These are phyloP conservation scores for Podotricha telesiphe DNA, from an alignment of 2,888 invertebrate species.

Conservation along the genomic window DNA sequence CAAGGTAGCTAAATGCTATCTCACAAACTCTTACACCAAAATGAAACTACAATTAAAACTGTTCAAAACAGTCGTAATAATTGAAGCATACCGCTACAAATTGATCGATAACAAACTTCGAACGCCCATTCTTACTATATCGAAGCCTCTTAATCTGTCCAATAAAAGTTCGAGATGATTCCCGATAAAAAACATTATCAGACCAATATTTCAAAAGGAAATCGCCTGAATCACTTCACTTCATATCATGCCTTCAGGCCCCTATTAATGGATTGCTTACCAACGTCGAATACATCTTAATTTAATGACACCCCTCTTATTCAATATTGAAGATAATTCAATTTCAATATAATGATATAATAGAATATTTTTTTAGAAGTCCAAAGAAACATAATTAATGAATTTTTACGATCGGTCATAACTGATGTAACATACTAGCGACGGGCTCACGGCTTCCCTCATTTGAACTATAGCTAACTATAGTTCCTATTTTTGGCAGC, in stretches of 20 bases:
- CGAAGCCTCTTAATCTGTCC: constrained; percentile 55
- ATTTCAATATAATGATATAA: constrained; percentile 8
- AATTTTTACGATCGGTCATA: too few relatives aligned
- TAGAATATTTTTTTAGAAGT: not conserved
- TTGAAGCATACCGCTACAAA: constrained; percentile 29
- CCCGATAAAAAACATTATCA: constrained; percentile 55
- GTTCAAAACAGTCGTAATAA: constrained; percentile 8
- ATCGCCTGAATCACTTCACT: constrained; percentile 58
- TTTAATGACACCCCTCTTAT: constrained; percentile 44
- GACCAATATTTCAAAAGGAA: constrained; percentile 53
- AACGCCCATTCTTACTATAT: constrained; percentile 34
- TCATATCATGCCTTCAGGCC: constrained; percentile 49
- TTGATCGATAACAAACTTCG: constrained; percentile 39
- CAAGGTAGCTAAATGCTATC: constrained; percentile 7
- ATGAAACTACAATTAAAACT: constrained; percentile 19
- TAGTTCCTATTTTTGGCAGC: too few relatives aligned
- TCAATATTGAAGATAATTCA: constrained; percentile 26
- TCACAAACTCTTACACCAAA: not conserved
- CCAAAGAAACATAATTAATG: not conserved
- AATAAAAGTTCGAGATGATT: constrained; percentile 56
- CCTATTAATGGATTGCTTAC: constrained; percentile 53
- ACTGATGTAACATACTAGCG: too few relatives aligned
- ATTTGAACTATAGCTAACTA: too few relatives aligned
- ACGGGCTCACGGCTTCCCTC: too few relatives aligned
- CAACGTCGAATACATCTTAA: constrained; percentile 49